Conservation (phyloP, 92 coral and sea anemone species). For the Meandrina meandrites region DNA sequence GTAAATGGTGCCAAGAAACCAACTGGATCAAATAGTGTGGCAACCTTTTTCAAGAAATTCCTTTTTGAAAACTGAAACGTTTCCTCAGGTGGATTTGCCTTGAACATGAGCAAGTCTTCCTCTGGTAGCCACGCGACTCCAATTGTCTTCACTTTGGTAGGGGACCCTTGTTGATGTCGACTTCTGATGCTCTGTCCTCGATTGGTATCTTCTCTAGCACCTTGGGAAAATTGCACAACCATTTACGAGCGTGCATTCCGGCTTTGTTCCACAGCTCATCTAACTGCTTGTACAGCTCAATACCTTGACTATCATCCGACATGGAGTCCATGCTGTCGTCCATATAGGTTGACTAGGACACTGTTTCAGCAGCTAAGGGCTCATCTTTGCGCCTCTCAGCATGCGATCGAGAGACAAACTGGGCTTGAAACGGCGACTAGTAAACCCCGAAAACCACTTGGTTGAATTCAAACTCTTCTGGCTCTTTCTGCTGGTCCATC, state of each 20-base stretch:
- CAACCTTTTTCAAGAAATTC: slow-evolving; percentile 60
- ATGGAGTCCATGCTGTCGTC: no score
- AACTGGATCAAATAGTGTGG: slow-evolving; percentile 62
- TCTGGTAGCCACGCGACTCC: slow-evolving; percentile 55
- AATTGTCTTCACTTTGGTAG: slow-evolving; percentile 53
- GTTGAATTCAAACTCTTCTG: no score
- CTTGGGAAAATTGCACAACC: slow-evolving; percentile 56
- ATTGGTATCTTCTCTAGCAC: slow-evolving; percentile 50
- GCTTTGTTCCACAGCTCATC: slow-evolving; percentile 49
- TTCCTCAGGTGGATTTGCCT: slow-evolving; percentile 42
- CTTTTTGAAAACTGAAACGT: slow-evolving; percentile 36
- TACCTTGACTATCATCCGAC: slow-evolving; percentile 34
- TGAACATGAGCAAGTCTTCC: slow-evolving; percentile 65
- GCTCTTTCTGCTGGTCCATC: slow-evolving; percentile 38
- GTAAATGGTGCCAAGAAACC: slow-evolving; percentile 66
- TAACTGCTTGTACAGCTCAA: slow-evolving; percentile 51
- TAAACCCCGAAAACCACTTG: slow-evolving; percentile 56
- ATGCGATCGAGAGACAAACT: slow-evolving; percentile 38
- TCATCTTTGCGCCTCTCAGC: slow-evolving; percentile 31
- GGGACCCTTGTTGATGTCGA: slow-evolving; percentile 44
- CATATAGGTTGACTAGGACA: slow-evolving; percentile 57
- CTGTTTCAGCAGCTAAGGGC: slow-evolving; percentile 60
- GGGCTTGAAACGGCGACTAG: slow-evolving; percentile 67
- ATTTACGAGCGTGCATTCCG: slow-evolving; percentile 61
- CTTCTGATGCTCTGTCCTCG: no score